Base-by-base conservation (phyloP, 2,797 vertebrate genomes). In the Sebastes elongatus region DNA sequence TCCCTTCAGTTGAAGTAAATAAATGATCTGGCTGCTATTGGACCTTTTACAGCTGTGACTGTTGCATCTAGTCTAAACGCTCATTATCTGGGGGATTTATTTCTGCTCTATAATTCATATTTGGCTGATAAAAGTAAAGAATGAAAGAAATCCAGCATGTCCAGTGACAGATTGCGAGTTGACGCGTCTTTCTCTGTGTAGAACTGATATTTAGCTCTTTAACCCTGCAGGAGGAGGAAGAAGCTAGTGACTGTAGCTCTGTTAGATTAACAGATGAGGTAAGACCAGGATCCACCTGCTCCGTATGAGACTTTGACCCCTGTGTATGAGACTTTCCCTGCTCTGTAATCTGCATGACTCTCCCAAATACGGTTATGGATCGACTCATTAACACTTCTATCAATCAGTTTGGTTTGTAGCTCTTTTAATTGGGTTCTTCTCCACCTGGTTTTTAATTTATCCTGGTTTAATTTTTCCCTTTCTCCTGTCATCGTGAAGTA, bases 221-320 rank as follows among this genome's bases (percentile, higher is more conserved):
- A 72, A 90, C 78, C 67, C 90, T 68, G 87, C 91, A 93, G 92
- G 91, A 94, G 80, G 89, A 93, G 49, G 86, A 91, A 11, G 88
- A 92, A 10, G 85, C 91, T 90, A 91, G 87, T 86, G 91, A 92
- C 83, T 83, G 64, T 93, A 92, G 91, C 86, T 91, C 88, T 84
- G 90, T 94, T 91, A 93, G 87, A 59, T 80, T 90, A 82, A 90
- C 86, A 32, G 86, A 89, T 2, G 86, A 93, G 92, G 93, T 95
- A 94, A 94, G 91, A 87, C 70, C 76, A 84, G 84, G 71, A 77
- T 18, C 81, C 35, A 10, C 3, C 80, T 62, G 76, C 73, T 81
- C 69, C 81, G 60, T 25, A 6, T 74, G 22, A 80, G 27, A 71
- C 59, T 42, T 10, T 30, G 38, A 42, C 38, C 38, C 38, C 38